phyloP scores from a whole-genome alignment of 1,140 invertebrate species.

The Camponotus vicinus region DNA sequence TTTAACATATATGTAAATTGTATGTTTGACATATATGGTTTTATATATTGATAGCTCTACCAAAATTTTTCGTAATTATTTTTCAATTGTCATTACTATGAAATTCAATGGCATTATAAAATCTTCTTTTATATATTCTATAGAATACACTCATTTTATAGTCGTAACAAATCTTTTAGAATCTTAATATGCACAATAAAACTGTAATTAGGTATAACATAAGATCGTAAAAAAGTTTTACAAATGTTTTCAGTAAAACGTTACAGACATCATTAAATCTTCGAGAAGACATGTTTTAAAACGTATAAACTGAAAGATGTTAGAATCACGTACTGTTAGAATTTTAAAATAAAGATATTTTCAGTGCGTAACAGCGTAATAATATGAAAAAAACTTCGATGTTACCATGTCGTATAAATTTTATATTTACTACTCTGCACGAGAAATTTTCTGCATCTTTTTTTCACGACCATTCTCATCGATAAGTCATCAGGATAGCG shows the following conservation, averaged over 20 bases:
- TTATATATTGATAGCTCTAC: neutral
- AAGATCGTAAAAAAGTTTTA: neutral
- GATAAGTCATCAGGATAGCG: slow-evolving; percentile 44
- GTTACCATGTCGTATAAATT: slow-evolving; percentile 25
- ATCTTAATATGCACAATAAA: neutral
- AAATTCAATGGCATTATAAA: neutral
- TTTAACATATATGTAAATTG: neutral
- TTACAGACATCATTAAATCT: neutral
- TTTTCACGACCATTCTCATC: slow-evolving; percentile 15
- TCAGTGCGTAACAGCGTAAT: neutral
- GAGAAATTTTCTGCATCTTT: slow-evolving; percentile 3
- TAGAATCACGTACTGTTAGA: slow-evolving; percentile 5
- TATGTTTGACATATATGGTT: neutral
- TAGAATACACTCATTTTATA: neutral
- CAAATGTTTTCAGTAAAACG: neutral
- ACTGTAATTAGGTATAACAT: neutral
- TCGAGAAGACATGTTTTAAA: neutral
- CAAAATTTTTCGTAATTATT: neutral
- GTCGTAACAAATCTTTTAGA: neutral
- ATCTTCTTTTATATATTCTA: neutral
- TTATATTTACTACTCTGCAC: neutral
- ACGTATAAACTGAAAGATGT: neutral
- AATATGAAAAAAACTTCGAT: neutral
- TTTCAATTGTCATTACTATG: neutral
- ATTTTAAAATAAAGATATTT: neutral